phyloP scores from a whole-genome alignment of 2,888 invertebrate species.

The Leptopilina syphax region DNA sequence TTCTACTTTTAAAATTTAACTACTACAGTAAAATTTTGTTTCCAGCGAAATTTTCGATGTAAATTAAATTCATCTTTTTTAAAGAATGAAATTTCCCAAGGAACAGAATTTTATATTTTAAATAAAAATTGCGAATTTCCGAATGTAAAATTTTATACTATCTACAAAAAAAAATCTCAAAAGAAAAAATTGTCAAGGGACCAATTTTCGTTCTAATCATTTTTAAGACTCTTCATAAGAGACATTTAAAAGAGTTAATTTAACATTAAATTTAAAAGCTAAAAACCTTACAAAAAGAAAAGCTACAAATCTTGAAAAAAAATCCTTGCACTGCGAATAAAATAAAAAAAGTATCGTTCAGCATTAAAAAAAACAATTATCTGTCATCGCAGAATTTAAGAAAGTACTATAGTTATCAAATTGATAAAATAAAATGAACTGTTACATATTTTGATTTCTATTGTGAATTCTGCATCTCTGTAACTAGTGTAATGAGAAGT shows the following conservation, averaged over 20 bases:
- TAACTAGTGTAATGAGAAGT: slow-evolving; percentile 2
- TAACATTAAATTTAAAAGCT: background rate
- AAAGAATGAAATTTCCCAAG: too few species aligned
- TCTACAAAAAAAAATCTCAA: too few species aligned
- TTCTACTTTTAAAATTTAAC: too few species aligned
- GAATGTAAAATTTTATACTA: too few species aligned
- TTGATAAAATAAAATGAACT: slow-evolving; percentile 53
- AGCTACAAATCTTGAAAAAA: background rate
- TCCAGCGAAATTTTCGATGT: too few species aligned
- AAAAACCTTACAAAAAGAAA: background rate
- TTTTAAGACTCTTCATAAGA: background rate
- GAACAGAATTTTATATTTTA: too few species aligned
- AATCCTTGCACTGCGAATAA: background rate
- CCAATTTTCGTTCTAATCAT: slow-evolving; percentile 35
- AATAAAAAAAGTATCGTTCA: slow-evolving; percentile 16
- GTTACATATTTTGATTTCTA: slow-evolving; percentile 53
- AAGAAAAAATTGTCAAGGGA: slow-evolving; percentile 17
- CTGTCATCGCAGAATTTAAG: slow-evolving; percentile 59
- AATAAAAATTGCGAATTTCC: too few species aligned
- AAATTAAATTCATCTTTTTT: too few species aligned
- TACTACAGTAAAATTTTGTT: too few species aligned
- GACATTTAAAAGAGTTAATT: background rate
- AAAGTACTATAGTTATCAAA: slow-evolving; percentile 60
- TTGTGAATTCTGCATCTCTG: slow-evolving; percentile 55
- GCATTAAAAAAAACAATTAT: slow-evolving; percentile 37